A percentile compares a stretch with the other conserved stretches of the same genome.
These are phyloP conservation scores for Pogonus chalceus DNA, from an alignment of 1,140 invertebrate genomes.

Conservation along the genomic window DNA sequence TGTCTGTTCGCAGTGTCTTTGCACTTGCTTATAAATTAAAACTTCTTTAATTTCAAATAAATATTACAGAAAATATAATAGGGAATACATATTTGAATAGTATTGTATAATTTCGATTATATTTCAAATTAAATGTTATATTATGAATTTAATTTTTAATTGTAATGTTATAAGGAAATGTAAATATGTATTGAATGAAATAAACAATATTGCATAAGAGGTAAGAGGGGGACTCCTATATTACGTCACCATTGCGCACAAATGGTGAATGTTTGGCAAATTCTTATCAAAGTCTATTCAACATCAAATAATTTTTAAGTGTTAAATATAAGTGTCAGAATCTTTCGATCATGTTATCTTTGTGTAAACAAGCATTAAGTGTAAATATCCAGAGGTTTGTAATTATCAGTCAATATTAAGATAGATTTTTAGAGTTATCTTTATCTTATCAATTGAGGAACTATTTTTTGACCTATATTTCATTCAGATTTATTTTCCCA, in stretches of 20 bases:
- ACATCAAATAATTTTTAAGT: not conserved
- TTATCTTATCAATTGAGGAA: constrained; percentile 10
- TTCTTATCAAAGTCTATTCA: not conserved
- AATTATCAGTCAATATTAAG: constrained; percentile 4
- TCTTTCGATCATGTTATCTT: constrained; percentile 23
- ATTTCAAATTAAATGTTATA: not conserved
- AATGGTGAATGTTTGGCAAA: not conserved
- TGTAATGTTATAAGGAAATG: not conserved
- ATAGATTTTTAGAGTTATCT: constrained; percentile 8
- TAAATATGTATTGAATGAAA: not conserved
- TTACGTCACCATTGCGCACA: not conserved
- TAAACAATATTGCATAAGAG: not conserved
- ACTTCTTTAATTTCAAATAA: not conserved
- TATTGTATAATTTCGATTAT: not conserved
- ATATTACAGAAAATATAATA: not conserved
- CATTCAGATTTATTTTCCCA: not conserved
- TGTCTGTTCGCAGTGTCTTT: not conserved
- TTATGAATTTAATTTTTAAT: not conserved
- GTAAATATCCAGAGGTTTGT: constrained; percentile 28
- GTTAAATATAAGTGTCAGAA: constrained; percentile 9
- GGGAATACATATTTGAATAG: not conserved
- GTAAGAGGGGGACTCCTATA: not conserved
- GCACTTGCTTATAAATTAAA: not conserved
- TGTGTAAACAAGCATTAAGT: constrained; percentile 24
- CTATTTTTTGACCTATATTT: not conserved